Conservation (phyloP, 30 jellyfish, hydroid and myxozoan species). For the Aurelia aurita region DNA sequence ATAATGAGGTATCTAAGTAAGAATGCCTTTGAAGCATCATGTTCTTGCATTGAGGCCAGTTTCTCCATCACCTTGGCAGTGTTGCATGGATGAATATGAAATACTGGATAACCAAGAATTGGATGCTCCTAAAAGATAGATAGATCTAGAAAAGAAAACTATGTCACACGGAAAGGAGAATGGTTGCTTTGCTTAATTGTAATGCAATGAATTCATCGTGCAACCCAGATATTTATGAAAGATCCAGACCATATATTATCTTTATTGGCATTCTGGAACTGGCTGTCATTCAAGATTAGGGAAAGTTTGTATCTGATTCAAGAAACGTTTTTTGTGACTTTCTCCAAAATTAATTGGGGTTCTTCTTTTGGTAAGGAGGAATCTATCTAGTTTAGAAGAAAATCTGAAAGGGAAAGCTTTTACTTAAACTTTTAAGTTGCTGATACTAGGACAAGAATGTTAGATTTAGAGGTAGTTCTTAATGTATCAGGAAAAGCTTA, state of each 20-base stretch:
- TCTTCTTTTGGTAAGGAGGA: too few species aligned
- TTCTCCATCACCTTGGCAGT: constrained; percentile 72
- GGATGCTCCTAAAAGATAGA: constrained; percentile 91
- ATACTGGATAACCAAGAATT: constrained; percentile 64
- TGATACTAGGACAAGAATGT: background rate
- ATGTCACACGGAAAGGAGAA: background rate
- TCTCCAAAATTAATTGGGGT: too few species aligned
- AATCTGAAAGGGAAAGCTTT: too few species aligned
- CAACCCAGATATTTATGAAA: too few species aligned
- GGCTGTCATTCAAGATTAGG: too few species aligned
- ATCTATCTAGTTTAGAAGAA: too few species aligned
- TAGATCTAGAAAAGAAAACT: background rate
- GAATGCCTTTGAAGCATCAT: background rate
- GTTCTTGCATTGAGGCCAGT: background rate
- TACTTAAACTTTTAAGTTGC: background rate
- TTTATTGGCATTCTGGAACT: too few species aligned
- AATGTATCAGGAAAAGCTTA: background rate
- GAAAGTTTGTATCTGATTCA: too few species aligned
- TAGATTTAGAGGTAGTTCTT: background rate
- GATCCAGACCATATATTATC: too few species aligned
- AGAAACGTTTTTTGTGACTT: too few species aligned
- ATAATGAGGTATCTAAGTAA: constrained; percentile 40
- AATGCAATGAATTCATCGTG: background rate
- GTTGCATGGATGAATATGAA: constrained; percentile 80
- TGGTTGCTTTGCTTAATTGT: too few species aligned